Percentiles rank a stretch among this genome's conserved stretches.
Evolutionary conservation across 2,888 invertebrate species (phyloP).

Genomic region (Adelognathus sp.): DNA sequence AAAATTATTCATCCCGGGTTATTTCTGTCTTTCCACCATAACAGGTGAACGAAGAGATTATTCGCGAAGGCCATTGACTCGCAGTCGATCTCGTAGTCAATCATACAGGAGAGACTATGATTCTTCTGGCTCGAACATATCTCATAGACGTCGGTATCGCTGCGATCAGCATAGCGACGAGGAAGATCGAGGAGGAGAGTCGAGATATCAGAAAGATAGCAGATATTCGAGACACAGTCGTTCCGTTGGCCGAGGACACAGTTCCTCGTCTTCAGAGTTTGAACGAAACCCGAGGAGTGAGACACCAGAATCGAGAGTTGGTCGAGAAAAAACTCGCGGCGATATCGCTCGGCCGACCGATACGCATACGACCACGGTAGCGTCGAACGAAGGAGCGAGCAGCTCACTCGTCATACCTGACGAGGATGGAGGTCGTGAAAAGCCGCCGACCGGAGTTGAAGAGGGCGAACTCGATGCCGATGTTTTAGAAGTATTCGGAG

Average conservation of each 20-base stretch:
- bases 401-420: background rate
- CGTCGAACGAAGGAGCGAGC: background rate
- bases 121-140: background rate
- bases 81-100: conserved; percentile 1
- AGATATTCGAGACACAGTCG: background rate
- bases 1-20: background rate
- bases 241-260: background rate
- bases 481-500: conserved; percentile 35
- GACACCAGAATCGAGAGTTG: background rate
- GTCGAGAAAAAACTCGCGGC: background rate
- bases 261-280: background rate
- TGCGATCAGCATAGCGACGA: background rate
- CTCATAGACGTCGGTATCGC: background rate
- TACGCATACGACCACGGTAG: background rate
- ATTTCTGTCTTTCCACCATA: background rate
- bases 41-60: background rate
- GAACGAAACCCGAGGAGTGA: background rate
- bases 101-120: background rate
- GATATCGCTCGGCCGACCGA: background rate
- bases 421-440: background rate
- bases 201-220: background rate
- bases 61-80: conserved; percentile 14
- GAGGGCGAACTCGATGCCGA: conserved; percentile 11
- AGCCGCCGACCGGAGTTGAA: background rate
- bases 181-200: background rate